phyloP scores from a whole-genome alignment of 2,113 vertebrate genomes.

The Megaleporinus macrocephalus region DNA sequence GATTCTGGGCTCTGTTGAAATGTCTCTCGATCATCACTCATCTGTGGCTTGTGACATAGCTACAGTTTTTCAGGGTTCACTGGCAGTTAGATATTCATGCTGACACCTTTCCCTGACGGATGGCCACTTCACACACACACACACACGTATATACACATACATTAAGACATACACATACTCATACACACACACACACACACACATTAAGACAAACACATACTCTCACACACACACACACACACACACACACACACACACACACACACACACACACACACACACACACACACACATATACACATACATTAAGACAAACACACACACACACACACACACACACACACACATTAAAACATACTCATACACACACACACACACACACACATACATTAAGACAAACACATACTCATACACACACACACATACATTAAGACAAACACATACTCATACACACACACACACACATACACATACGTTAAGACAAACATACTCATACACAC shows the following conservation, averaged over 20 bases:
- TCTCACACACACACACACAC: slow-evolving; percentile 11
- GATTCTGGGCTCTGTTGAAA: slow-evolving; percentile 41
- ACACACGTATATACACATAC: slow-evolving; percentile 6
- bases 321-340: slow-evolving; percentile 16
- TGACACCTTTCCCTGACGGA: slow-evolving; percentile 45
- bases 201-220: slow-evolving; percentile 14
- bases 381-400: slow-evolving; percentile 5
- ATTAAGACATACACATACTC: slow-evolving; percentile 1
- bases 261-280: slow-evolving; percentile 14
- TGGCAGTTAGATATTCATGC: slow-evolving; percentile 44
- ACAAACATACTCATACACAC: too few species aligned
- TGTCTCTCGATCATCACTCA: slow-evolving; percentile 53
- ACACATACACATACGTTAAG: slow-evolving; percentile 14
- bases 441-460: slow-evolving; percentile 10
- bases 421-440: slow-evolving; percentile 16
- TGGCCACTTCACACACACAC: slow-evolving; percentile 15
- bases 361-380: slow-evolving; percentile 11
- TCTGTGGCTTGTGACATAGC: slow-evolving; percentile 45
- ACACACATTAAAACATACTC: too few species aligned
- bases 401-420: slow-evolving; percentile 18
- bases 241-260: slow-evolving; percentile 12
- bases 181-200: slow-evolving; percentile 9
- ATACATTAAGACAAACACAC: too few species aligned
- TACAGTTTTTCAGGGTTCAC: slow-evolving; percentile 52
- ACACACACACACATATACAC: slow-evolving; percentile 9